Base-by-base conservation (phyloP, 2,888 invertebrate species). In the Hetaerina titia region DNA sequence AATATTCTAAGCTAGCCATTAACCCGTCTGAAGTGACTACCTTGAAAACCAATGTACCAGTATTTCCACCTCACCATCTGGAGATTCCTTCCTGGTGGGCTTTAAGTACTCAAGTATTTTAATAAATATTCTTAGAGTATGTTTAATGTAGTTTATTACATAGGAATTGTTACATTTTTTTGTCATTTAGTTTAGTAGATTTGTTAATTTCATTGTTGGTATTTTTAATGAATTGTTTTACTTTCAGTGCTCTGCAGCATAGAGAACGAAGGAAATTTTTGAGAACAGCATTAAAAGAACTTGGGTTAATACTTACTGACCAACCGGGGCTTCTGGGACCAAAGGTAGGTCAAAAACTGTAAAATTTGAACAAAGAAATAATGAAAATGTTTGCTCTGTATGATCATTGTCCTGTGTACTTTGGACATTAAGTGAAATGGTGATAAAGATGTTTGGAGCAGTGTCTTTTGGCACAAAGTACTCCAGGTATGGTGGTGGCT, bases 321-420 rank as follows among this genome's bases (percentile, higher is more conserved):
- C 99, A 99, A 96, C 99, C 99, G 6, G 99, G 99, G 0, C 97
- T 99, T 56, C 97, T 99, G 89, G 99, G 99, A 0, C 99, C 99
- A 0, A 99, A 99, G 96, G 97, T 97, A 96, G 25, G 9, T 81
- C 31, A 81, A 13, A 94, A 63, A 31, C 22, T 31, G 81, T 31
- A 4, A 11, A 81, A 81, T 69, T 1, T 69, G 0, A 45, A 15
- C 63, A 45, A 64, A 64, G n/a, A 64, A 15, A 45, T 60, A 31
- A 31, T 22, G 25, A 45, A 1, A 45, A 45, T 45, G 4, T 45
- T 2, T 45, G 45, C 45, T 4, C 45, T 45, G 45, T 4, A 45
- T 45, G 45, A 4, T 45, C 45, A 45, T 45, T 45, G 45, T 45
- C 4, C 45, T 19, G 64, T 19, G 64, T 69, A n/a, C 22, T 22